These are phyloP conservation scores for Ennomos erosarius DNA, from an alignment of 2,888 invertebrate genomes.

Conservation along the genomic window DNA sequence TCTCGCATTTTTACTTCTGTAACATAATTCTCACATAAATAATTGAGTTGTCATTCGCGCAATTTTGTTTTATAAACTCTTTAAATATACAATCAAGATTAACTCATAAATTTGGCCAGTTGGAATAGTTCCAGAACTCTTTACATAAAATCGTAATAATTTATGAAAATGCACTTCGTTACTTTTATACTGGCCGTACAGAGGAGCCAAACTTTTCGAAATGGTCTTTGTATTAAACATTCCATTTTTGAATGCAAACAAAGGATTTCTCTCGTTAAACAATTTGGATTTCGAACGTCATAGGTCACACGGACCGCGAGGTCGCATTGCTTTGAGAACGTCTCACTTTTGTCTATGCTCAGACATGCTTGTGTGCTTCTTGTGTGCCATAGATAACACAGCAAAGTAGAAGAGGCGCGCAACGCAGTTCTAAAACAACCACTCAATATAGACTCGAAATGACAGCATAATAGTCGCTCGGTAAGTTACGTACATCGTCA, in stretches of 20 bases:
- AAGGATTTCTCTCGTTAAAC: slow-evolving; percentile 66
- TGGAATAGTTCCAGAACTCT: slow-evolving; percentile 57
- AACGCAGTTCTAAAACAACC: slow-evolving; percentile 14
- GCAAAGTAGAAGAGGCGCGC: slow-evolving; percentile 43
- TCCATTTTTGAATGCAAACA: slow-evolving; percentile 63
- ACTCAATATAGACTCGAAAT: slow-evolving; percentile 37
- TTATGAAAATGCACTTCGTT: slow-evolving; percentile 40
- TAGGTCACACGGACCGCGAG: slow-evolving; percentile 67
- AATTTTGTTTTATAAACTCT: slow-evolving; percentile 41
- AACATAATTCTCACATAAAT: slow-evolving; percentile 28
- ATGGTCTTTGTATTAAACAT: slow-evolving; percentile 51
- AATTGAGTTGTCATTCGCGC: slow-evolving; percentile 40
- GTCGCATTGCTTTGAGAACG: slow-evolving; percentile 72
- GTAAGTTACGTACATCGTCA: slow-evolving; percentile 50
- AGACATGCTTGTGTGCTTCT: slow-evolving; percentile 61
- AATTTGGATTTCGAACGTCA: slow-evolving; percentile 68
- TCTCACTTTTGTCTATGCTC: slow-evolving; percentile 70
- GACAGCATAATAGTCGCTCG: slow-evolving; percentile 47
- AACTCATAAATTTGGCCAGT: slow-evolving; percentile 51
- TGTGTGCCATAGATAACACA: slow-evolving; percentile 61
- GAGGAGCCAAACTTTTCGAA: slow-evolving; percentile 28
- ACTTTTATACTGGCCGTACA: slow-evolving; percentile 22
- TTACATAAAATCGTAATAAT: slow-evolving; percentile 44
- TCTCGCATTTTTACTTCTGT: slow-evolving; percentile 15
- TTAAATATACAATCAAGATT: slow-evolving; percentile 28